Base-by-base conservation (phyloP, 2,888 invertebrate genomes). In the Luffia ferchaultella region DNA sequence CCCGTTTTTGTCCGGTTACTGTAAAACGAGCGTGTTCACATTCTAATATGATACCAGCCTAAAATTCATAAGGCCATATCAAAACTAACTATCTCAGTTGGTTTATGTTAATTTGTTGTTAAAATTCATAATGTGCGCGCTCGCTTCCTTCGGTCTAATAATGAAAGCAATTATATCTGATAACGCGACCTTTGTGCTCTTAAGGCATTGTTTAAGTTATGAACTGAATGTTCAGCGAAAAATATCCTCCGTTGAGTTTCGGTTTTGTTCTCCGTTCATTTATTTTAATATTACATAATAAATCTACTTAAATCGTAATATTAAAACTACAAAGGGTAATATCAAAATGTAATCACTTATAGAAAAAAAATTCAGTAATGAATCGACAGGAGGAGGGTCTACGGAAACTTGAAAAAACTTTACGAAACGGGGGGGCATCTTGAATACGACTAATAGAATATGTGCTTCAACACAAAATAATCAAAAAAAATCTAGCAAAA, bases 161-260 rank as follows among this genome's bases (percentile, higher is more conserved):
- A 78, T 76, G 67, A 63, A 64, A 61, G 73, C 72, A 76, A 80
- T 80, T 79, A 78, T 71, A 76, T 74, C 73, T 65, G 76, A 78
- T 79, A 76, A 72, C 67, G 67, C 70, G 76, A 82, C 80, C 82
- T 82, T 80, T 80, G 76, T 73, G 79, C 80, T 79, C 74, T 57
- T 61, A 58, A 63, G 62, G 57, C 61, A 46, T 40, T 16, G 64
- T 42, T 49, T 19, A 20, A 16, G 42, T 43, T 43, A 43, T 19
- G 20, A 20, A 18, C 41, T 18, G 42, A 19, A 42, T 48, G 30
- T 12, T 12, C 30, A 12, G 12, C 30, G n/a, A n/a, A n/a, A n/a
- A n/a, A 7, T 30, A 12, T 30, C 30, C 12, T 30, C 5, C 30
- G 3, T 30, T 30, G 30, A 12, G 30, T 30, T 3, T 12, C 30